phyloP scores from a whole-genome alignment of 2,888 invertebrate genomes.

The Periphyllus acericola region DNA sequence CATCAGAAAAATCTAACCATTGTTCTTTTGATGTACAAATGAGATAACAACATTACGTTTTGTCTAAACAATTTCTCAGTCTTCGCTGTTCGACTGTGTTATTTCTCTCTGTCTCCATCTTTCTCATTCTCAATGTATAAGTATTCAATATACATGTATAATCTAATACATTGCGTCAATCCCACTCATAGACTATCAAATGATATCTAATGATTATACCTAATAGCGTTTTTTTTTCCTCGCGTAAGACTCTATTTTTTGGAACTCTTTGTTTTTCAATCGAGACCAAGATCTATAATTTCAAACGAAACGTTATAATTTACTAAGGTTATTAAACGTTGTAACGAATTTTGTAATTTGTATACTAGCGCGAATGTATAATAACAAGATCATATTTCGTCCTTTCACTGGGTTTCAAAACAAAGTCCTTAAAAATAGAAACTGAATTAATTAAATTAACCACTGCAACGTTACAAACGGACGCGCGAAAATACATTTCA shows the following conservation, averaged over 20 bases:
- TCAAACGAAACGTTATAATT: constrained; percentile 2
- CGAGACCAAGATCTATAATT: constrained; percentile 10
- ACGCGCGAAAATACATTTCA: no score
- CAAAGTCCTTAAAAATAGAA: background rate
- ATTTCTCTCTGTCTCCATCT: no score
- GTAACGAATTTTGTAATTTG: background rate
- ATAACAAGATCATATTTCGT: background rate
- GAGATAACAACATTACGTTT: constrained; percentile 1
- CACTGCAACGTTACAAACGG: no score
- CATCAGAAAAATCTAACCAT: constrained; percentile 14
- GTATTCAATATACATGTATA: background rate
- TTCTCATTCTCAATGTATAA: no score
- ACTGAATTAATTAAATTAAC: background rate
- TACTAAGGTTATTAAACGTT: background rate
- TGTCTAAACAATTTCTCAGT: background rate
- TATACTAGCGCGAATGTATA: background rate
- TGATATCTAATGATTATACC: background rate
- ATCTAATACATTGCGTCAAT: background rate
- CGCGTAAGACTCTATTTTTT: background rate
- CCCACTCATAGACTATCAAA: background rate
- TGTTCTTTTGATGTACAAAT: background rate
- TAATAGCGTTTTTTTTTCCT: background rate
- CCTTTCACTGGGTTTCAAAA: background rate
- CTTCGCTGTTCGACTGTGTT: background rate
- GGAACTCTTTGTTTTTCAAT: background rate